Conservation (phyloP, 1,140 invertebrate genomes). For the Drosophila sechellia region DNA sequence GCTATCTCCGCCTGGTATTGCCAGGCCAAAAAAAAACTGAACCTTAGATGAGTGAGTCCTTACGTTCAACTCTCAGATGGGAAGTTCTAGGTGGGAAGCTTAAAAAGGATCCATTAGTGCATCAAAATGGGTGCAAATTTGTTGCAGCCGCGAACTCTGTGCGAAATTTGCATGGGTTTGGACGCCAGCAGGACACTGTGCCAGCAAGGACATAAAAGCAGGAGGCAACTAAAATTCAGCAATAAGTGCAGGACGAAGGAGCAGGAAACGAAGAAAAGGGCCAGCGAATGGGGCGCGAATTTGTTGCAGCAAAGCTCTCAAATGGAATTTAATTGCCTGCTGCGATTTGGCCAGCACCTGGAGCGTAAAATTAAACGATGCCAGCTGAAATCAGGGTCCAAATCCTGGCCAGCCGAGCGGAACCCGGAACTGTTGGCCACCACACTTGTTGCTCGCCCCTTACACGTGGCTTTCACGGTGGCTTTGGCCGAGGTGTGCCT, state of each 20-base stretch:
- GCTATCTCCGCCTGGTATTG: not conserved
- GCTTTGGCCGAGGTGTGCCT: conserved; percentile 4
- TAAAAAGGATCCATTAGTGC: no score
- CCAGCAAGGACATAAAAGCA: not conserved
- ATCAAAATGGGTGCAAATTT: conserved; percentile 11
- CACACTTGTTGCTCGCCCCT: conserved; percentile 42
- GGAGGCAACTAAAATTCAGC: not conserved
- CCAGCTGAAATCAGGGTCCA: conserved; percentile 59
- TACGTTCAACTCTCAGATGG: no score
- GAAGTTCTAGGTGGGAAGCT: no score
- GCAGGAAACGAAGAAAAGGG: not conserved
- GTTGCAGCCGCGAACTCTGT: conserved; percentile 1
- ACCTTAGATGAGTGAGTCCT: no score
- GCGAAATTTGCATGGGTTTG: conserved; percentile 3
- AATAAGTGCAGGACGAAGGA: conserved; percentile 3
- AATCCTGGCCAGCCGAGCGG: conserved; percentile 32
- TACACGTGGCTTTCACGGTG: conserved; percentile 22
- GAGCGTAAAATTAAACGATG: conserved; percentile 73
- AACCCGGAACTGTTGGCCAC: conserved; percentile 44
- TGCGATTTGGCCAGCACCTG: conserved; percentile 47
- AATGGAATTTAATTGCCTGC: conserved; percentile 77
- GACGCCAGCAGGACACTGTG: not conserved
- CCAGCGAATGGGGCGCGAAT: conserved; percentile 33
- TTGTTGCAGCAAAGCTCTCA: conserved; percentile 36
- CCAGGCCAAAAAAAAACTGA: no score